Percentiles rank a stretch among this genome's conserved stretches.
phyloP scores from a whole-genome alignment of 2,113 vertebrate genomes.

The Daubentonia madagascariensis region DNA sequence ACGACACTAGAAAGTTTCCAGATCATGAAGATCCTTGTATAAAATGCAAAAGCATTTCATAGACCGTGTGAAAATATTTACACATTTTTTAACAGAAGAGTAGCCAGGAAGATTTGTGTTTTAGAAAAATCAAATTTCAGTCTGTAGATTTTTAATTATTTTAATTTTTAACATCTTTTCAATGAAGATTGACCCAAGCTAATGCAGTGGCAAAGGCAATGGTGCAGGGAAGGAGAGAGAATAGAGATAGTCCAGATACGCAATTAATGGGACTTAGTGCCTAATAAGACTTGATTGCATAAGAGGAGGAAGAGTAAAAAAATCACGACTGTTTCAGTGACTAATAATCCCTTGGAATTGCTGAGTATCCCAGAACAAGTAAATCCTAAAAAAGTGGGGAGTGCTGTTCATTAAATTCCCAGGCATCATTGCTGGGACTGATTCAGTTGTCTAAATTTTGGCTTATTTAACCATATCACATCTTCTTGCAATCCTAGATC shows the following conservation, averaged over 20 bases:
- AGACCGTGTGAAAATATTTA: background rate
- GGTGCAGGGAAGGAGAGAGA: background rate
- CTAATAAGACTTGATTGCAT: background rate
- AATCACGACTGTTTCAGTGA: background rate
- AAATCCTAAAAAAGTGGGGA: background rate
- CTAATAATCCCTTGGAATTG: background rate
- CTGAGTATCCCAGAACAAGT: background rate
- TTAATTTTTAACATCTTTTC: background rate
- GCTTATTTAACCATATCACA: background rate
- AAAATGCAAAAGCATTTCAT: background rate
- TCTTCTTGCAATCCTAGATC: background rate
- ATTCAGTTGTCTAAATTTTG: background rate
- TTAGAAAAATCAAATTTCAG: background rate
- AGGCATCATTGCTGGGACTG: background rate
- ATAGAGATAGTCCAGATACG: background rate
- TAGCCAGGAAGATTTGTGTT: background rate
- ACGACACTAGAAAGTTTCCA: background rate
- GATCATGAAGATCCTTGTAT: background rate
- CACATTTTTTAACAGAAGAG: background rate
- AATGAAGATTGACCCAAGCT: background rate
- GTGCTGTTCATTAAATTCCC: background rate
- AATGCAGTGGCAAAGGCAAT: background rate
- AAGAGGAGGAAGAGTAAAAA: background rate
- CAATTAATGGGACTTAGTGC: background rate
- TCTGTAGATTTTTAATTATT: background rate